phyloP scores from a whole-genome alignment of 1,140 invertebrate genomes.

The Zophobas atratus region DNA sequence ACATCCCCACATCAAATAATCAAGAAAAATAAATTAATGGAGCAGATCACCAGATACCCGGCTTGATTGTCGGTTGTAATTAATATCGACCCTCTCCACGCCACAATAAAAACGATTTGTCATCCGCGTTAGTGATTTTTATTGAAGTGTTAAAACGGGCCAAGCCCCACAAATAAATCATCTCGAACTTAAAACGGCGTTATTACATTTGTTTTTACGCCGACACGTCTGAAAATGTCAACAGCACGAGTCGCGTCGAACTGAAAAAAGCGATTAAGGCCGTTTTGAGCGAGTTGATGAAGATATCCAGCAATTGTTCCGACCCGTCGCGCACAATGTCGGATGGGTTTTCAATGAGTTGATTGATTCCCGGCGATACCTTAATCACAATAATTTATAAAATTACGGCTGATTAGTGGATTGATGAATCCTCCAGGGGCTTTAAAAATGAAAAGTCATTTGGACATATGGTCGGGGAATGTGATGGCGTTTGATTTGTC shows the following conservation, averaged over 20 bases:
- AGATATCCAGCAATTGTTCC: not conserved
- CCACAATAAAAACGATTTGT: slow-evolving; percentile 39
- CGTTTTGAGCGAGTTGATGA: not conserved
- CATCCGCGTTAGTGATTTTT: slow-evolving; percentile 26
- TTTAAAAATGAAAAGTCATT: slow-evolving; percentile 33
- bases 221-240: slow-evolving; percentile 26
- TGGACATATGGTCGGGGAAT: slow-evolving; percentile 34
- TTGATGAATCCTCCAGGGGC: slow-evolving; percentile 26
- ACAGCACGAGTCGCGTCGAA: not conserved
- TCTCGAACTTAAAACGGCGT: slow-evolving; percentile 1
- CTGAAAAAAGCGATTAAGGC: not conserved
- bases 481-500: slow-evolving; percentile 36
- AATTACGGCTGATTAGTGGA: slow-evolving; percentile 35
- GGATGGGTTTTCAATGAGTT: slow-evolving; percentile 15
- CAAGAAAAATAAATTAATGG: slow-evolving; percentile 39
- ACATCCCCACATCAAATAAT: slow-evolving; percentile 31
- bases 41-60: slow-evolving; percentile 10
- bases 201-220: slow-evolving; percentile 7
- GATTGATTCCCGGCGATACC: slow-evolving; percentile 27
- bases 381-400: slow-evolving; percentile 36
- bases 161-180: slow-evolving; percentile 4
- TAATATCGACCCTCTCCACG: slow-evolving; percentile 25
- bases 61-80: slow-evolving; percentile 36
- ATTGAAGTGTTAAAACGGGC: slow-evolving; percentile 28
- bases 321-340: not conserved